Percentiles rank a stretch among this genome's conserved stretches.
phyloP scores from a whole-genome alignment of 2,797 vertebrate genomes.

The Silurus aristotelis region DNA sequence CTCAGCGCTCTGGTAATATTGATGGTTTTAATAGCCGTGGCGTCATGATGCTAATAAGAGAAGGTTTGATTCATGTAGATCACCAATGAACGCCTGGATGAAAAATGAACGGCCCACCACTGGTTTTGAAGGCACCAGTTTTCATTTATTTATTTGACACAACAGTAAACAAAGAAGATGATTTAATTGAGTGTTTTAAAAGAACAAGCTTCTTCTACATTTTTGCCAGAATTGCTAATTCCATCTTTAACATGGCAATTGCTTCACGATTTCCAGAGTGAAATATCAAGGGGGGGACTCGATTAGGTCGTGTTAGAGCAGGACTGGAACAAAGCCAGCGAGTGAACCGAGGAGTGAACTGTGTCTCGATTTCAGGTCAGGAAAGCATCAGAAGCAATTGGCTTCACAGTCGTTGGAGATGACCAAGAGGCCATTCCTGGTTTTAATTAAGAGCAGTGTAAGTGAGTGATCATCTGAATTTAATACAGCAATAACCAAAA shows the following conservation, averaged over 20 bases:
- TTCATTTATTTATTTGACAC: too few relatives aligned
- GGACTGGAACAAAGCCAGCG: constrained; percentile 3
- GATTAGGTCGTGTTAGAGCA: not conserved
- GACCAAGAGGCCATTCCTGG: not conserved
- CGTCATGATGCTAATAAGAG: too few relatives aligned
- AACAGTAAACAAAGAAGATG: not conserved
- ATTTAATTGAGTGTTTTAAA: not conserved
- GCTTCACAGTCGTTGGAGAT: not conserved
- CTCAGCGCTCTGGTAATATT: too few relatives aligned
- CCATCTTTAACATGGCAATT: not conserved
- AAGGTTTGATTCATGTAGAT: too few relatives aligned
- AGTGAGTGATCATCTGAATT: constrained; percentile 13
- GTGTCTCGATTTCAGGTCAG: not conserved
- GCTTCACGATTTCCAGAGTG: not conserved
- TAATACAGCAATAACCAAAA: constrained; percentile 7
- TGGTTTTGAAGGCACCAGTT: too few relatives aligned
- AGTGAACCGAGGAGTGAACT: not conserved
- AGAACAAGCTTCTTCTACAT: too few relatives aligned
- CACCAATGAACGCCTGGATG: too few relatives aligned
- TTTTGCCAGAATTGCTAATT: not conserved
- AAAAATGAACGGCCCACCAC: too few relatives aligned
- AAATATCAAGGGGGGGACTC: not conserved
- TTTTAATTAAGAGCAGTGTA: constrained; percentile 18
- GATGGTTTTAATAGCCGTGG: too few relatives aligned
- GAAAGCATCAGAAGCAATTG: not conserved